Conservation (phyloP, 2,888 invertebrate species). For the Frankliniella fusca region DNA sequence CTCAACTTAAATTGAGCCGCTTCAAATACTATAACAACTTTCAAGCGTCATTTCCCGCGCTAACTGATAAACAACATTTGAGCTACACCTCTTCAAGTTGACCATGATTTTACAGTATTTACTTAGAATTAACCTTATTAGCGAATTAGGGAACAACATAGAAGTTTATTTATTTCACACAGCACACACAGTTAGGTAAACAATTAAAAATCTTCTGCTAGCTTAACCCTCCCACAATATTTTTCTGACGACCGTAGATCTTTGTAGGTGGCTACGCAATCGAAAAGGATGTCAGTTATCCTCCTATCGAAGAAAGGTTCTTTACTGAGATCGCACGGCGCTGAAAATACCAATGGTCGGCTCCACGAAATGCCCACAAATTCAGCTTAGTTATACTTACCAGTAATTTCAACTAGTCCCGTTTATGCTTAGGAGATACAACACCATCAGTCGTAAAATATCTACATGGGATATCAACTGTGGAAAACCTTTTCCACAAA, state of each 20-base stretch:
- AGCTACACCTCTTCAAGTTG: not conserved
- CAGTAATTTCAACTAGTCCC: not conserved
- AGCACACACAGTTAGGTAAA: not conserved
- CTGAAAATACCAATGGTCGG: not conserved
- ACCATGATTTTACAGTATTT: not conserved
- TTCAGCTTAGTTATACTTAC: not conserved
- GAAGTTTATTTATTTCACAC: not conserved
- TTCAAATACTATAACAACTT: not conserved
- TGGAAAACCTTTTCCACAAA: not conserved
- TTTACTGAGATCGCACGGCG: conserved; percentile 1
- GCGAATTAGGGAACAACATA: not conserved
- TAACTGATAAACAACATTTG: not conserved
- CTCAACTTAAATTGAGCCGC: not conserved
- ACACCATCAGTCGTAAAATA: not conserved
- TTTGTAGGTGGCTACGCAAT: conserved; percentile 24
- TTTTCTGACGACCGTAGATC: not conserved
- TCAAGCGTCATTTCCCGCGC: not conserved
- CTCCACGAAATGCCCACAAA: not conserved
- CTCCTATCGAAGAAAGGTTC: conserved; percentile 22
- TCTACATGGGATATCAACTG: not conserved
- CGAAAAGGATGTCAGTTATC: conserved; percentile 27
- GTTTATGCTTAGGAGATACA: not conserved
- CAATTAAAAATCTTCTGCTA: conserved; percentile 27
- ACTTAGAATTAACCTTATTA: not conserved
- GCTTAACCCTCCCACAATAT: conserved; percentile 21